Evolutionary conservation across 1,140 invertebrate genomes (phyloP).

Genomic region (Myzus persicae): DNA sequence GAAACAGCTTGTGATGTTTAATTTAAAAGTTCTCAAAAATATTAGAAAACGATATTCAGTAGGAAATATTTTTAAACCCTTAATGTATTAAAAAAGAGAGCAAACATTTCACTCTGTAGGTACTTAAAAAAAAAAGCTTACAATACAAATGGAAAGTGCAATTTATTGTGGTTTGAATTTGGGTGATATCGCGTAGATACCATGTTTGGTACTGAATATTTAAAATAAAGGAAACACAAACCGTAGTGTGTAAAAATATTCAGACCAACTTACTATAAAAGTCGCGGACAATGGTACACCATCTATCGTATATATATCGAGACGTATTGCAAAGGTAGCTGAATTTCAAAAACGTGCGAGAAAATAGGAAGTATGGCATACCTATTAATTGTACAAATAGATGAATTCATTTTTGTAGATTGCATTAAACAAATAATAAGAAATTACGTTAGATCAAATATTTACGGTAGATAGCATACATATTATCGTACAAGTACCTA

Average conservation of each 20-base stretch:
- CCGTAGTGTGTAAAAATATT: not conserved
- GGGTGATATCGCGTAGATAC: not conserved
- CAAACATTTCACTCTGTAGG: not conserved
- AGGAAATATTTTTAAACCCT: not conserved
- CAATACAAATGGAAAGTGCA: not conserved
- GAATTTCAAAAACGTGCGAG: not conserved
- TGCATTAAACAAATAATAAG: not conserved
- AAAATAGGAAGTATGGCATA: not conserved
- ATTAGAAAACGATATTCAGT: not conserved
- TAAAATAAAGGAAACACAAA: not conserved
- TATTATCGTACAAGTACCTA: not conserved
- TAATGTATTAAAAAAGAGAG: not conserved
- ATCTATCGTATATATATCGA: not conserved
- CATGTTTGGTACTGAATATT: not conserved
- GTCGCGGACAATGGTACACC: not conserved
- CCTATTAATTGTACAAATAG: not conserved
- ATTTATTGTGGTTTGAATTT: not conserved
- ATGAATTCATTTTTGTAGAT: not conserved
- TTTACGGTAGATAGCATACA: not conserved
- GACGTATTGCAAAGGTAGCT: not conserved
- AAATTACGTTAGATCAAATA: not conserved
- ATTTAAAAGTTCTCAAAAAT: not conserved
- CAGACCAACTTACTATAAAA: not conserved
- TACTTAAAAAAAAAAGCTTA: not conserved
- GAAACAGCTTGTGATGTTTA: not conserved